phyloP scores from a whole-genome alignment of 2,113 vertebrate species.

The Hydrolagus affinis region DNA sequence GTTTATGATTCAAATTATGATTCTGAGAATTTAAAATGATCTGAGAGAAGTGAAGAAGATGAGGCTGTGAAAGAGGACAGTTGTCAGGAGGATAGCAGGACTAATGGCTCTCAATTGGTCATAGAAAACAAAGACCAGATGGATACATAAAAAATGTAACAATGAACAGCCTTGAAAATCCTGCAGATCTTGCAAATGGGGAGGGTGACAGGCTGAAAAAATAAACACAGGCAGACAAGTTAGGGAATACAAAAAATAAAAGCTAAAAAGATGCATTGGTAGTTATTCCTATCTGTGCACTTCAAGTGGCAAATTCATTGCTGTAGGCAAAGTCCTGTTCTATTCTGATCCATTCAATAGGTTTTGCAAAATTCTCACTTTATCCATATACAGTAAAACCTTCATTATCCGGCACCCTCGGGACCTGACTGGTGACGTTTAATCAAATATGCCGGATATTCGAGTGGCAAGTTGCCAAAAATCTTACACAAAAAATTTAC shows the following conservation, averaged over 20 bases:
- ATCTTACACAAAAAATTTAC: too few relatives aligned
- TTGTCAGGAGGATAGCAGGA: not conserved
- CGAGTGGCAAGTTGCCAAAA: too few relatives aligned
- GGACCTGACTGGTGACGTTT: too few relatives aligned
- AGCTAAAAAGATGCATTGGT: not conserved
- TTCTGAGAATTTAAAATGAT: not conserved
- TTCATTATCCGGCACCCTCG: too few relatives aligned
- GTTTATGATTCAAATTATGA: not conserved
- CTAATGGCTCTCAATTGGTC: not conserved
- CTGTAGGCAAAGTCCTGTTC: too few relatives aligned
- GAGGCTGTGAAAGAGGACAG: not conserved
- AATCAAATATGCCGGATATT: too few relatives aligned
- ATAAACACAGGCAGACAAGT: not conserved
- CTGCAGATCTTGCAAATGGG: not conserved
- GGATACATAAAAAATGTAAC: conserved; percentile 21
- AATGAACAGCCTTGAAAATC: not conserved
- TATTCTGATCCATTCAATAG: too few relatives aligned
- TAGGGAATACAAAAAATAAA: not conserved
- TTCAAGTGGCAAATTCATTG: too few relatives aligned
- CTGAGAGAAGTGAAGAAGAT: not conserved
- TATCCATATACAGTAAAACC: too few relatives aligned
- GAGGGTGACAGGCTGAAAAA: not conserved
- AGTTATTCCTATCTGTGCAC: not conserved
- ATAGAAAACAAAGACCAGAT: conserved; percentile 10
- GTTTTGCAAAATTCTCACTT: too few relatives aligned